phyloP scores from a whole-genome alignment of 2,113 vertebrate genomes.

The Hiodon alosoides region DNA sequence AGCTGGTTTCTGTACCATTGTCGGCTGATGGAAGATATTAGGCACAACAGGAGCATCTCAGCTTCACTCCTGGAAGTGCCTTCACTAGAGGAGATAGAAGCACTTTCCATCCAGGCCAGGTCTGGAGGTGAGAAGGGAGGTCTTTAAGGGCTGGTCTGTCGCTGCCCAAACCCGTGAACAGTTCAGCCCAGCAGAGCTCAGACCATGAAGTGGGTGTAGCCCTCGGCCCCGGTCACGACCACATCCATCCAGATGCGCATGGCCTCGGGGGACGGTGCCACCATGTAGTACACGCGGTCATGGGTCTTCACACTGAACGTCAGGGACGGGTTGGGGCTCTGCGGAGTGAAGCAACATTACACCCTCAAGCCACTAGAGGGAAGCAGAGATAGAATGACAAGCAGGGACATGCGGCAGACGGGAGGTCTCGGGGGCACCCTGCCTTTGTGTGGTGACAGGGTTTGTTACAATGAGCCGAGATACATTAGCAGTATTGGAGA shows the following conservation, averaged over 20 bases:
- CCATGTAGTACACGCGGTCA: constrained; percentile 94
- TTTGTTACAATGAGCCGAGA: no score
- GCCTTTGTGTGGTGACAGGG: no score
- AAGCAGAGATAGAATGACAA: neutral
- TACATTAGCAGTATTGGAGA: no score
- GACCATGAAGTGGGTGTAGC: constrained; percentile 92
- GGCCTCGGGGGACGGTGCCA: constrained; percentile 87
- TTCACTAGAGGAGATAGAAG: no score
- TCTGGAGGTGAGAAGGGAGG: neutral
- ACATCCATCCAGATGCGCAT: constrained; percentile 99
- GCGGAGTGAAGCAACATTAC: constrained; percentile 21
- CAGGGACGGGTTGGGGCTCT: constrained; percentile 90
- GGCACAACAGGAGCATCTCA: no score
- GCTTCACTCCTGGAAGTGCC: no score
- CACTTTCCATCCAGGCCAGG: no score
- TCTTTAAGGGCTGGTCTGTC: neutral
- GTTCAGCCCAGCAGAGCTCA: constrained; percentile 37
- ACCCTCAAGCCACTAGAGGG: constrained; percentile 5
- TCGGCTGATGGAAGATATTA: no score
- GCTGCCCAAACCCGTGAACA: neutral
- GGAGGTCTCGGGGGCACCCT: neutral
- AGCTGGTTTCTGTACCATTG: no score
- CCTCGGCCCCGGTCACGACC: constrained; percentile 92
- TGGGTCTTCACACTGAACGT: constrained; percentile 97
- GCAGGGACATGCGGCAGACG: neutral